Percentiles rank a stretch among this genome's conserved stretches.
Evolutionary conservation across 2,888 invertebrate genomes (phyloP).

Genomic region (Lamellibrachia columna): DNA sequence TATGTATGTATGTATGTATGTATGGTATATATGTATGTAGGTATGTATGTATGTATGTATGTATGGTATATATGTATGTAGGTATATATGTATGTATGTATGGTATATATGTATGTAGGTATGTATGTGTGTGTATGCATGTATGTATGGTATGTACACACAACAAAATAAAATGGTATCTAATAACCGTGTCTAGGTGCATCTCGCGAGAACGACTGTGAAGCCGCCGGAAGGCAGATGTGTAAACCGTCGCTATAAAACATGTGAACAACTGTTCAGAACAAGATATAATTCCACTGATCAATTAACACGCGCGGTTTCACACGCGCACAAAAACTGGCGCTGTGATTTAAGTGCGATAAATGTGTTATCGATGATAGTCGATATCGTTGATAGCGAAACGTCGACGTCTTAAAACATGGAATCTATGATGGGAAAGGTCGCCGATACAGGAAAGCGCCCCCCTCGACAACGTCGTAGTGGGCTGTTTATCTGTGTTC

Average conservation of each 20-base stretch:
- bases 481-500: background rate
- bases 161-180: too few relatives aligned
- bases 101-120: background rate
- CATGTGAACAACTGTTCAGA: background rate
- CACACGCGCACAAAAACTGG: background rate
- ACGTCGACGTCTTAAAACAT: background rate
- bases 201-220: too few relatives aligned
- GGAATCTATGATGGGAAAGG: background rate
- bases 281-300: background rate
- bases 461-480: background rate
- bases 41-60: background rate
- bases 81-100: too few relatives aligned
- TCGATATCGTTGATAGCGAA: background rate
- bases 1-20: background rate
- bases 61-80: too few relatives aligned
- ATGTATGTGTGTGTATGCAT: too few relatives aligned
- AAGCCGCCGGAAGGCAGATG: too few relatives aligned
- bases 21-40: background rate
- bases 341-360: background rate
- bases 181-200: too few relatives aligned
- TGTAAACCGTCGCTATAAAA: too few relatives aligned
- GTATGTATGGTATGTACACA: too few relatives aligned
- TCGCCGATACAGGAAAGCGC: background rate
- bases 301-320: background rate
- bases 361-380: background rate